A percentile compares a stretch with the other conserved stretches of the same genome.
Conservation (phyloP, 2,113 vertebrate species). For the Leuciscus idus region DNA sequence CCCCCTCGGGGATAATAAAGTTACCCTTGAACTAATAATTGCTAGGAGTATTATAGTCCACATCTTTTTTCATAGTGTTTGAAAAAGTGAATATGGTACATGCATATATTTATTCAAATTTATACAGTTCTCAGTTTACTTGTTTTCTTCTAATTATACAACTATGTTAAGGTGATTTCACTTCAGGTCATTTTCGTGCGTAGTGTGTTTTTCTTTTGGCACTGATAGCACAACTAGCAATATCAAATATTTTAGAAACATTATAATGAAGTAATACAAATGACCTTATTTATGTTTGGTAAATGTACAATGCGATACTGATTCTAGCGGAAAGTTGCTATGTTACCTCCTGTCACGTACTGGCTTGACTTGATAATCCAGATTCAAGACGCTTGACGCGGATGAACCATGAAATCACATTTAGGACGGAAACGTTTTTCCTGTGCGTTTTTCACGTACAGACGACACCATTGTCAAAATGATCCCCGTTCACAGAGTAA, state of each 20-base stretch:
- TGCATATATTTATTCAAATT: not conserved
- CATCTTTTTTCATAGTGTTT: not conserved
- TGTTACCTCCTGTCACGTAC: not conserved
- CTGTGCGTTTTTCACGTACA: too few relatives aligned
- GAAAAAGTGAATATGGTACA: not conserved
- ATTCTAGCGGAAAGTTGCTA: not conserved
- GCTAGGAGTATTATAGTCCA: not conserved
- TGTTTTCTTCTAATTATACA: not conserved
- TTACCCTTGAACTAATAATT: too few relatives aligned
- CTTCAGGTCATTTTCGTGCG: not conserved
- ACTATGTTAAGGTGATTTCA: not conserved
- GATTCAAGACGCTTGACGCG: too few relatives aligned
- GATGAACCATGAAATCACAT: too few relatives aligned
- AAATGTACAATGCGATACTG: not conserved
- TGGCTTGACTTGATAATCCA: too few relatives aligned
- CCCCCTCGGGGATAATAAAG: too few relatives aligned
- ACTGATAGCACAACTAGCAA: not conserved
- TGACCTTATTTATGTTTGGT: not conserved
- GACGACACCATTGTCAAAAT: too few relatives aligned
- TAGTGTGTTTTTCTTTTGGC: not conserved
- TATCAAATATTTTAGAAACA: not conserved
- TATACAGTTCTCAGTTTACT: not conserved
- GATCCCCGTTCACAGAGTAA: too few relatives aligned
- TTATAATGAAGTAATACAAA: not conserved
- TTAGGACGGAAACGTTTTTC: too few relatives aligned